Evolutionary conservation across 2,888 invertebrate species (phyloP), one percentile per base, ranked within the genome.

Genomic region (Neocrepidodera transversa): DNA sequence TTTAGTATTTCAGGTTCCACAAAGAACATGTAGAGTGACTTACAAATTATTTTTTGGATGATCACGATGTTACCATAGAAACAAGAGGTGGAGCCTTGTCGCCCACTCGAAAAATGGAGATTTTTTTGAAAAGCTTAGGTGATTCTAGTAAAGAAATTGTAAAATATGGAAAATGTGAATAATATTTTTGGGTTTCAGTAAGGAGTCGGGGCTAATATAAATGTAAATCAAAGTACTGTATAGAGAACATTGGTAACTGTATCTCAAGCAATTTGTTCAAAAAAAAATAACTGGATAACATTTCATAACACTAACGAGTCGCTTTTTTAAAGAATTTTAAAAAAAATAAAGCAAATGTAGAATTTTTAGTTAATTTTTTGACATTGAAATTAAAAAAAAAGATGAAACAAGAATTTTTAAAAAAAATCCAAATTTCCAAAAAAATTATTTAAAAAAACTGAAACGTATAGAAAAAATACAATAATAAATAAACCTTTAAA

Each of bases 161-260:
- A 23, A 23, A 23, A 23, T 35, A 6, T n/a, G n/a, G 13, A 35
- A 35, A 13, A 11, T 35, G n/a, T 35, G n/a, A 35, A 11, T 35
- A 11, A 11, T 10, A 10, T 8, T n/a, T 43, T 18, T 26, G 45
- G 45, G 7, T 23, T 23, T 23, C 23, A 23, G 23, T 7, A 23
- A 23, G 23, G 23, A n/a, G n/a, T n/a, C n/a, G n/a, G n/a, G n/a
- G n/a, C n/a, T n/a, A n/a, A n/a, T n/a, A n/a, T n/a, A n/a, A 23
- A 13, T 52, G 38, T 51, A 13, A 20, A 56, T 26, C 32, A 56
- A 40, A 42, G 53, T 30, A 58, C 45, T 36, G 47, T 58, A n/a
- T 54, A 45, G 17, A 35, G 35, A 35, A 26, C 13, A 7, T 35
- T 58, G 23, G 38, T 35, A 55, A 26, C 48, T 36, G 40, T 35